Evolutionary conservation across 2,113 vertebrate genomes (phyloP).

Genomic region (Charadrius vociferus): DNA sequence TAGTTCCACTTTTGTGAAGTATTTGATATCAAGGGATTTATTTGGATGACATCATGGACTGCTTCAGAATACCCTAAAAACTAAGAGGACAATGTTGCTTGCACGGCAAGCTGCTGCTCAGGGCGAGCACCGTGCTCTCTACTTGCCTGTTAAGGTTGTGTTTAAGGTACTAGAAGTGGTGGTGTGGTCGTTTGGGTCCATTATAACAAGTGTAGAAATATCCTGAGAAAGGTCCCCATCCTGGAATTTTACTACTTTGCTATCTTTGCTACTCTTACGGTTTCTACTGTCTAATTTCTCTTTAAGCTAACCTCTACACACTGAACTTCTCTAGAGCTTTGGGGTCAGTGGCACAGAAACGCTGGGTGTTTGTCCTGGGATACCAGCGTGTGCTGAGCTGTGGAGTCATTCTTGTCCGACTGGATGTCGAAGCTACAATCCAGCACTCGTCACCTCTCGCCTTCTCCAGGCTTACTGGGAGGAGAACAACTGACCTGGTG

Average conservation of each 20-base stretch:
- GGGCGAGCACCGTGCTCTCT: not conserved
- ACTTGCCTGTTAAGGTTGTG: rapidly evolving
- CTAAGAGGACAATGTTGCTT: rapidly evolving
- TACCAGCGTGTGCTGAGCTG: rapidly evolving
- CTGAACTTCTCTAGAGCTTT: not conserved
- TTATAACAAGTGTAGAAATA: not conserved
- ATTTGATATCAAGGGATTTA: rapidly evolving
- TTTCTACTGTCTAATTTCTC: not conserved
- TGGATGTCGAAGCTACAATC: not conserved
- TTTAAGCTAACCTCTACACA: not conserved
- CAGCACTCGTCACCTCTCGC: no score
- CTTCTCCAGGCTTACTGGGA: not conserved
- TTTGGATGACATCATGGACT: not conserved
- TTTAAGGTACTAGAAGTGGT: rapidly evolving
- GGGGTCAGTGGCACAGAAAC: not conserved
- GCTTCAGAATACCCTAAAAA: not conserved
- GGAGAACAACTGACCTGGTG: not conserved
- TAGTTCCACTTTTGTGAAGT: not conserved
- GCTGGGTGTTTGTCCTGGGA: not conserved
- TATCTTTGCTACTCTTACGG: not conserved
- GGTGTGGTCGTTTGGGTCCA: rapidly evolving
- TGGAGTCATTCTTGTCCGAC: not conserved
- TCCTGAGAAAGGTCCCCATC: rapidly evolving
- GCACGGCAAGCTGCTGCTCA: not conserved
- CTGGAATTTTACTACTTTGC: not conserved